Evolutionary conservation across 2,888 invertebrate genomes (phyloP).

Genomic region (Cryptus armator): DNA sequence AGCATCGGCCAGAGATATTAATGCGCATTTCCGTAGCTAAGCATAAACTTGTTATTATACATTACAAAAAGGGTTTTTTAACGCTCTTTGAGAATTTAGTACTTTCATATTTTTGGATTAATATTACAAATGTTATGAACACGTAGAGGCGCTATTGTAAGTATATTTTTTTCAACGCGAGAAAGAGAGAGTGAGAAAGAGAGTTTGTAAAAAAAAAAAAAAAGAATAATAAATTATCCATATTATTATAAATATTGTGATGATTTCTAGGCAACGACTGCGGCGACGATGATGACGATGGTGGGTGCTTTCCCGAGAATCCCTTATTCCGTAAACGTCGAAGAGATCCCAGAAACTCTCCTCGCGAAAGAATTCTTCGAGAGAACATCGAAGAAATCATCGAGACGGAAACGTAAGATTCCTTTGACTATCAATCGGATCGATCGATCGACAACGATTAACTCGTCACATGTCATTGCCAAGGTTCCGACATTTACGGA

Average conservation of each 20-base stretch:
- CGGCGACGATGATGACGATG: background rate
- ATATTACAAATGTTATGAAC: conserved; percentile 64
- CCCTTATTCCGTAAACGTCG: background rate
- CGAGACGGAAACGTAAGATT: background rate
- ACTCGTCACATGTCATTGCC: conserved; percentile 22
- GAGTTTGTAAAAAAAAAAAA: conserved; percentile 51
- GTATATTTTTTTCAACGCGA: conserved; percentile 61
- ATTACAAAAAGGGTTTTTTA: conserved; percentile 52
- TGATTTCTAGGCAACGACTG: conserved; percentile 31
- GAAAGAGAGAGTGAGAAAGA: conserved; percentile 23
- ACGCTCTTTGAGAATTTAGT: conserved; percentile 60
- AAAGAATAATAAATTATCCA: conserved; percentile 53
- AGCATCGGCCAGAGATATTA: conserved; percentile 29
- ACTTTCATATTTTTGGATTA: conserved; percentile 72
- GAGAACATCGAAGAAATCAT: background rate
- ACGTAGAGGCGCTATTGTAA: conserved; percentile 55
- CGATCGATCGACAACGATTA: background rate
- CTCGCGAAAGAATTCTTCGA: conserved; percentile 3
- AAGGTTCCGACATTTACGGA: conserved; percentile 27
- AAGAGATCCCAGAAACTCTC: background rate
- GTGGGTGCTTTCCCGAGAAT: conserved; percentile 12
- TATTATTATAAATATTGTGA: conserved; percentile 56
- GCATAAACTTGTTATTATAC: conserved; percentile 60
- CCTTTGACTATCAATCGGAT: background rate
- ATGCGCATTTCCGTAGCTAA: conserved; percentile 15